phyloP scores from a whole-genome alignment of 2,888 invertebrate species.

The Paralinhomoeus sp. region DNA sequence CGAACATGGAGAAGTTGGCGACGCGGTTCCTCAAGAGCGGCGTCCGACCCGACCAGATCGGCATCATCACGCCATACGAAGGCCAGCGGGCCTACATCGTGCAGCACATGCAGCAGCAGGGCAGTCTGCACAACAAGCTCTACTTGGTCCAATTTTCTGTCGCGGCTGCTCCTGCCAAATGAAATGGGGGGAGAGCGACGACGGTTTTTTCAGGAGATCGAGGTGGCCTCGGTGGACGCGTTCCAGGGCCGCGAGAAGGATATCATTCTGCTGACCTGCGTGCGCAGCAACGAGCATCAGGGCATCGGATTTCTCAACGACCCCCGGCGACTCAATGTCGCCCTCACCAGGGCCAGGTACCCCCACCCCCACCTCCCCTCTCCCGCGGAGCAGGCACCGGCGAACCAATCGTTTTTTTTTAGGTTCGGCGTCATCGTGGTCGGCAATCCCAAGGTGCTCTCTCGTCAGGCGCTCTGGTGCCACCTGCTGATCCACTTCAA shows the following conservation, averaged over 20 bases:
- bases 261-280: conserved; percentile 95
- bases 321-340: conserved; percentile 87
- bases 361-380: too few relatives aligned
- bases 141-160: conserved; percentile 38
- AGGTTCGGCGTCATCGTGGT: conserved; percentile 83
- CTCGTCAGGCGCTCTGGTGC: conserved; percentile 92
- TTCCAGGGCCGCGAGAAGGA: conserved; percentile 91
- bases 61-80: conserved; percentile 86
- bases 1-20: conserved; percentile 90
- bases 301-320: conserved; percentile 97
- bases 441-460: conserved; percentile 92
- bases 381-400: too few relatives aligned
- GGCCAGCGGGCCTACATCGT: conserved; percentile 87
- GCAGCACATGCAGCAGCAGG: conserved; percentile 96
- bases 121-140: conserved; percentile 76
- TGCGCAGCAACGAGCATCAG: conserved; percentile 90
- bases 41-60: conserved; percentile 89
- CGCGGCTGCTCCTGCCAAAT: too few relatives aligned
- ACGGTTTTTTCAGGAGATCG: conserved; percentile 53
- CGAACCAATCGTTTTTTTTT: conserved; percentile 2
- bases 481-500: conserved; percentile 88
- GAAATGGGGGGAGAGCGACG: too few relatives aligned
- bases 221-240: conserved; percentile 96
- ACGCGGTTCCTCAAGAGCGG: conserved; percentile 81
- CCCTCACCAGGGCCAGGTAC: conserved; percentile 71